A percentile compares a stretch with the other conserved stretches of the same genome.
Conservation (phyloP, 2,888 invertebrate genomes). For the Acrocera orbiculus region DNA sequence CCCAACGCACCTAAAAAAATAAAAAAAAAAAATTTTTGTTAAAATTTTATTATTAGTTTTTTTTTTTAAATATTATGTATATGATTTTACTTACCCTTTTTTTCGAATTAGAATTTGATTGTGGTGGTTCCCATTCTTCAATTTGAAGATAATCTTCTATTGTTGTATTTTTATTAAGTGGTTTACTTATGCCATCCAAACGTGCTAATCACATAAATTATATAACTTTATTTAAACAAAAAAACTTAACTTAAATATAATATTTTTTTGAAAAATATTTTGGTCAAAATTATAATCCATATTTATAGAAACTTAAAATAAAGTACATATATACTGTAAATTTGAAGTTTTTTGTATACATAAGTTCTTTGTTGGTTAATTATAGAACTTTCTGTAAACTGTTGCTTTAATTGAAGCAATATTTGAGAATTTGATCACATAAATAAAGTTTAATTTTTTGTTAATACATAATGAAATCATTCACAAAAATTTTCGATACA, state of each 20-base stretch:
- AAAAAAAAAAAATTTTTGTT: not conserved
- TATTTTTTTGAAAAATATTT: too few relatives aligned
- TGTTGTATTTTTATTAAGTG: constrained; percentile 41
- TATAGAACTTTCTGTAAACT: too few relatives aligned
- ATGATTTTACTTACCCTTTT: constrained; percentile 56
- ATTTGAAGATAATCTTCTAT: constrained; percentile 84
- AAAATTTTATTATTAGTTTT: not conserved
- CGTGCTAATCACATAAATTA: constrained; percentile 50
- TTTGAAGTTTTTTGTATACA: too few relatives aligned
- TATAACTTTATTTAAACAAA: not conserved
- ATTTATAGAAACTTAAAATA: too few relatives aligned
- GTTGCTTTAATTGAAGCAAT: too few relatives aligned
- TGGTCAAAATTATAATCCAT: too few relatives aligned
- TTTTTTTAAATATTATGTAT: not conserved
- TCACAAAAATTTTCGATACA: too few relatives aligned
- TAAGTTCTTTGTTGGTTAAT: too few relatives aligned
- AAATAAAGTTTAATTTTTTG: too few relatives aligned
- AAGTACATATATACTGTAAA: too few relatives aligned
- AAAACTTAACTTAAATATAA: constrained; percentile 3
- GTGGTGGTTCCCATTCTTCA: constrained; percentile 50
- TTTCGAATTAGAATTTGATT: constrained; percentile 50
- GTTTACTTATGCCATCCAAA: constrained; percentile 75
- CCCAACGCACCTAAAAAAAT: constrained; percentile 80
- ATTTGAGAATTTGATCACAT: too few relatives aligned
- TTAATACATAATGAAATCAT: too few relatives aligned